Percentiles rank a stretch among this genome's conserved stretches.
These are phyloP conservation scores for Gouania willdenowi DNA, from an alignment of 2,797 vertebrate genomes.

Conservation along the genomic window DNA sequence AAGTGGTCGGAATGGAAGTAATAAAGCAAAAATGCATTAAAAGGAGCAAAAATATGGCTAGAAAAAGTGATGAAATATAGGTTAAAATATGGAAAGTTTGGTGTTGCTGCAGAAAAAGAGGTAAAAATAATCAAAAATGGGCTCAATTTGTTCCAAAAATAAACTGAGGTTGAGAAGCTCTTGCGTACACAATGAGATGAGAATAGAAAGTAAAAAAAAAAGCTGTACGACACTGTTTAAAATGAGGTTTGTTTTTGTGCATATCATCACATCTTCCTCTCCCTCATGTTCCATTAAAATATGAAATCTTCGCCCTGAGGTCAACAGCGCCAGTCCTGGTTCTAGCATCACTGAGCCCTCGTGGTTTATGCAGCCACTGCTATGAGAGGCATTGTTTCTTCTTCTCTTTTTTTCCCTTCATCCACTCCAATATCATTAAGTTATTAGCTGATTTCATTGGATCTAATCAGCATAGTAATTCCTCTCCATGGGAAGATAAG, in stretches of 20 bases:
- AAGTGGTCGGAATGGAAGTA: too few species aligned
- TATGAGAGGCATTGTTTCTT: constrained; percentile 28
- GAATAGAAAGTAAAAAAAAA: constrained; percentile 54
- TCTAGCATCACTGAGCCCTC: constrained; percentile 42
- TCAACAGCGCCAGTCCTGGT: constrained; percentile 45
- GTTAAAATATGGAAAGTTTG: too few species aligned
- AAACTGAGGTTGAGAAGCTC: too few species aligned
- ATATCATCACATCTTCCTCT: constrained; percentile 33
- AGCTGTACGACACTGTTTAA: constrained; percentile 37
- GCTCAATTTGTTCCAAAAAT: too few species aligned
- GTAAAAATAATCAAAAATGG: too few species aligned
- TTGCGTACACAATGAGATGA: too few species aligned
- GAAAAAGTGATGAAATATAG: too few species aligned
- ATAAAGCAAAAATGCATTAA: too few species aligned
- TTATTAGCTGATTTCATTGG: constrained; percentile 80
- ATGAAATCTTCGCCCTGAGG: constrained; percentile 60
- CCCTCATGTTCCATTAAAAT: constrained; percentile 44
- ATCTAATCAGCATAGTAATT: constrained; percentile 86
- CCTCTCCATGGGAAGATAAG: constrained; percentile 79
- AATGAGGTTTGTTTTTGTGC: constrained; percentile 42
- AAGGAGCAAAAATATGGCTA: too few species aligned
- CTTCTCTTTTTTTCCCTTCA: constrained; percentile 54
- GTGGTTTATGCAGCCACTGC: constrained; percentile 40
- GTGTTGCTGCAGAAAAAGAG: too few species aligned
- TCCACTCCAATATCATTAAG: constrained; percentile 73